A percentile compares a stretch with the other conserved stretches of the same genome.
Conservation (phyloP, 2,797 vertebrate species). For the Enteromius unitaeniatus region DNA sequence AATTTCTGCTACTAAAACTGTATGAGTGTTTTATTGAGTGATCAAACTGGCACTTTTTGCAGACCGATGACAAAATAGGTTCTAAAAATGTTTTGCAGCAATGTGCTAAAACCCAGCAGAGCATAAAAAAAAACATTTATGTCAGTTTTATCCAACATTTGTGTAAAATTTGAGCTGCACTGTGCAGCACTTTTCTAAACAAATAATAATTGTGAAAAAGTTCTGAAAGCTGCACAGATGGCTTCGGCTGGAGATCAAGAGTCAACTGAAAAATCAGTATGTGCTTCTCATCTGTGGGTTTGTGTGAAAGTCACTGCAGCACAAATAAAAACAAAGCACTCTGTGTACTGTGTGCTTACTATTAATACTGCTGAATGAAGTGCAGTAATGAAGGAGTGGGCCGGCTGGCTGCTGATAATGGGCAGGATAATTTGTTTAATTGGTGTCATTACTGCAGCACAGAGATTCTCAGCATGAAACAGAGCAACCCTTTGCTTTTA, state of each 20-base stretch:
- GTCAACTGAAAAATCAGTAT: neutral
- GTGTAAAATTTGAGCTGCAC: neutral
- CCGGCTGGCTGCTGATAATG: constrained; percentile 51
- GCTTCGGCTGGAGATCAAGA: neutral
- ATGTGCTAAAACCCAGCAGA: neutral
- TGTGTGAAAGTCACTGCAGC: neutral
- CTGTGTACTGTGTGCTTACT: constrained; percentile 44
- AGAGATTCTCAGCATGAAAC: constrained; percentile 32
- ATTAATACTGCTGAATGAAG: constrained; percentile 63
- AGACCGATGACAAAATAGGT: neutral
- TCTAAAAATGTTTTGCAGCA: neutral
- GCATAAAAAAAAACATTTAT: neutral
- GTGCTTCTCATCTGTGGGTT: neutral
- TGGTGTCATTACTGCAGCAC: constrained; percentile 64
- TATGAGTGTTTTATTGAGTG: neutral
- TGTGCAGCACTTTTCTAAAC: neutral
- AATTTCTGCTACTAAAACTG: neutral
- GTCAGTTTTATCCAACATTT: neutral
- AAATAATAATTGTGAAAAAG: neutral
- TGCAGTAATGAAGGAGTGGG: constrained; percentile 66
- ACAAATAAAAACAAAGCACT: constrained; percentile 2
- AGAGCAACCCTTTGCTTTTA: neutral
- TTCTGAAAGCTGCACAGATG: constrained; percentile 1
- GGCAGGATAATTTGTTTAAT: constrained; percentile 66
- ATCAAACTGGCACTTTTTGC: neutral